Base-by-base conservation (phyloP, 2,113 vertebrate genomes). In the Sorex araneus region DNA sequence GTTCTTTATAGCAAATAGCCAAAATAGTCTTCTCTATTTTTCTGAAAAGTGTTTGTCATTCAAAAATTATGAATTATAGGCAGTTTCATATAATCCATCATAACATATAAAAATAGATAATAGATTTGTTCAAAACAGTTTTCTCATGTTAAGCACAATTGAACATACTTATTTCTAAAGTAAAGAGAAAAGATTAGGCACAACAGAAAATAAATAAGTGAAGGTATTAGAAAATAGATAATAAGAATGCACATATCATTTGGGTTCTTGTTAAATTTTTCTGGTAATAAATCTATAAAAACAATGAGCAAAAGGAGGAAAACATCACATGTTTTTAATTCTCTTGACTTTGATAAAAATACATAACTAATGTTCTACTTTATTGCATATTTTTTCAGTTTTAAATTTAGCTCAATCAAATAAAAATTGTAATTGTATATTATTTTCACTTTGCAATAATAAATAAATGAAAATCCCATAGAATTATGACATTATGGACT, bases 151-250 rank as follows among this genome's bases (percentile, higher is more conserved):
- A 67, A 54, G 8, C 85, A 16, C 30, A 87, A 84, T 79, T 90
- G 89, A 75, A 78, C 89, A 89, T 60, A 32, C 3, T 1, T 54
- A 66, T 90, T 87, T 92, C 54, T 23, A 87, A 75, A 60, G 11
- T 50, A 6, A 87, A 71, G 15, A 69, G 34, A 69, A 82, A 70
- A 75, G 2, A 0, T 79, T 43, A 50, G 34, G 2, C 11, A 50
- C 75, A 66, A 67, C 1, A 57, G 21, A 18, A 85, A 85, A 71
- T 43, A 71, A 75, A 45, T 70, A 11, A 79, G 36, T 18, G 54
- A 81, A 84, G n/a, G 27, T 71, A 8, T 23, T 81, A 54, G n/a
- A 19, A 75, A 93, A 93, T 15, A 45, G 40, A 40, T 40, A 40
- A 40, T 40, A 40, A 7, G 7, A 40, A 40, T 40, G 40, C 40